phyloP scores from a whole-genome alignment of 2,113 vertebrate genomes.

The Nipponia nippon region DNA sequence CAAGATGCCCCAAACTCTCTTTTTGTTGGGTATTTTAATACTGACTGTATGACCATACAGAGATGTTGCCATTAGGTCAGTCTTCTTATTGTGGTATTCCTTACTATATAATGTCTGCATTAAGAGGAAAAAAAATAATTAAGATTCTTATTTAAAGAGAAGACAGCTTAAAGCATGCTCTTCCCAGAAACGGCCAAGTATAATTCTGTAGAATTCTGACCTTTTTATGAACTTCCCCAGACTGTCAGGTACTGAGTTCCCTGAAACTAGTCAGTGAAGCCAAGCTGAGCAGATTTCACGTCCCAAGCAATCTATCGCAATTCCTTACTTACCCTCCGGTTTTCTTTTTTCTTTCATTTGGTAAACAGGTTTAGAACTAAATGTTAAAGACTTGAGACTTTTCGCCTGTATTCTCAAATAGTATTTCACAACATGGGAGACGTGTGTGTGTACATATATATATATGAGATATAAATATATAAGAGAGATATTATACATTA shows the following conservation, averaged over 20 bases:
- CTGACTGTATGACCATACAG: neutral
- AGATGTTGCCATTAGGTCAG: neutral
- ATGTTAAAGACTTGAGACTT: neutral
- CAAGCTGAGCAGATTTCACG: neutral
- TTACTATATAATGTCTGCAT: neutral
- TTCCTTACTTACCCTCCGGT: neutral
- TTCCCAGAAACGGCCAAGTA: neutral
- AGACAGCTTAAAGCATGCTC: neutral
- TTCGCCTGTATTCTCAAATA: neutral
- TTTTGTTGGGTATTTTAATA: neutral
- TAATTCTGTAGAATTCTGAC: neutral
- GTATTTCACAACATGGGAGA: neutral
- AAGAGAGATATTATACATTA: no score
- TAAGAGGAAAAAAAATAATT: neutral
- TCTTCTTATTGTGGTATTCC: neutral
- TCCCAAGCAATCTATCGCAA: neutral
- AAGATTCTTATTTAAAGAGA: neutral
- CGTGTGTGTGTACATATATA: no score
- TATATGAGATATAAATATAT: no score
- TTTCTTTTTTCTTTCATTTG: neutral
- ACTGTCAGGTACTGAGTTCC: neutral
- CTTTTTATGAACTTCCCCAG: neutral
- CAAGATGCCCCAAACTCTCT: neutral
- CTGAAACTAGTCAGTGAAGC: neutral
- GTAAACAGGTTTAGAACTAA: neutral